phyloP scores from a whole-genome alignment of 2,113 vertebrate genomes.

The Noctilio leporinus region DNA sequence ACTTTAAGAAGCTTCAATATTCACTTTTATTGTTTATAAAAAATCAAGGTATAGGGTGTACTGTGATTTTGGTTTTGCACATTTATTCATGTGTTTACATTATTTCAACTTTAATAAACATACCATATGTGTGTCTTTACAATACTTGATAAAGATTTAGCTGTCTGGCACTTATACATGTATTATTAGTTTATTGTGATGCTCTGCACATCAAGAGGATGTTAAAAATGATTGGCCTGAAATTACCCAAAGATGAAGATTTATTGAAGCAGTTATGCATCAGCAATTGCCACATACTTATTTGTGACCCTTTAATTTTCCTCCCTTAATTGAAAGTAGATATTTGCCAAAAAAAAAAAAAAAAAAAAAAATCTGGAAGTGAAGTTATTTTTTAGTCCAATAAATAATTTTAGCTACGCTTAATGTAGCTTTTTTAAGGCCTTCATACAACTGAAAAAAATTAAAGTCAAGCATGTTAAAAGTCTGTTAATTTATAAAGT shows the following conservation, averaged over 20 bases:
- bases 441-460: conserved; percentile 80
- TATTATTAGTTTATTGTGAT: conserved; percentile 72
- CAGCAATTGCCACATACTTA: conserved; percentile 59
- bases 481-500: conserved; percentile 81
- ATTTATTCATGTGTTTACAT: conserved; percentile 78
- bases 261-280: conserved; percentile 71
- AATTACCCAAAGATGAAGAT: conserved; percentile 68
- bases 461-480: conserved; percentile 79
- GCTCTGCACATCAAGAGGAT: conserved; percentile 41
- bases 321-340: conserved; percentile 74
- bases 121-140: conserved; percentile 78
- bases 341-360: conserved; percentile 67
- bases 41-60: conserved; percentile 72
- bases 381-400: conserved; percentile 74
- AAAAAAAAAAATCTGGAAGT: conserved; percentile 57
- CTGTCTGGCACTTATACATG: conserved; percentile 76
- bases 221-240: conserved; percentile 60
- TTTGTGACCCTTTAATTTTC: conserved; percentile 64
- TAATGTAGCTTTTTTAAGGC: conserved; percentile 83
- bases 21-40: conserved; percentile 80
- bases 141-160: conserved; percentile 77
- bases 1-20: conserved; percentile 72
- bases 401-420: conserved; percentile 81
- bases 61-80: conserved; percentile 71
- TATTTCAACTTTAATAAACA: conserved; percentile 79